phyloP scores from a whole-genome alignment of 2,797 vertebrate species.

The Myotis myotis region DNA sequence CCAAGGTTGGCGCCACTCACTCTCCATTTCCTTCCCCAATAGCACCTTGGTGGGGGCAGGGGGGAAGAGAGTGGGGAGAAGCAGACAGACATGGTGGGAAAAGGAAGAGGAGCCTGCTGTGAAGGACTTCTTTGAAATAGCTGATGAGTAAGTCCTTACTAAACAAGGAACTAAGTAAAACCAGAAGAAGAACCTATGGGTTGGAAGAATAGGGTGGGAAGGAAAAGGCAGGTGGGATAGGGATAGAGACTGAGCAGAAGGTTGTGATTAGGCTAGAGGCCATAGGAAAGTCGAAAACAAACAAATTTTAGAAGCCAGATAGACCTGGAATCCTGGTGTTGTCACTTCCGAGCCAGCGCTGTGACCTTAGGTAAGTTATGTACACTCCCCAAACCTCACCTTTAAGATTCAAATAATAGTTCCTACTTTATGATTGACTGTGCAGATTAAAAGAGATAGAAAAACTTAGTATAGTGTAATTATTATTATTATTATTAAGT shows the following conservation, averaged over 20 bases:
- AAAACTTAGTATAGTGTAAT: constrained; percentile 12
- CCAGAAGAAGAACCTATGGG: not conserved
- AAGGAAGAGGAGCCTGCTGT: not conserved
- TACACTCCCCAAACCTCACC: not conserved
- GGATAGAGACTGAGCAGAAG: not conserved
- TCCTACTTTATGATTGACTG: not conserved
- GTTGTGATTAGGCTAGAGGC: not conserved
- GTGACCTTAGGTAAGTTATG: not conserved
- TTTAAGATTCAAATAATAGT: constrained; percentile 41
- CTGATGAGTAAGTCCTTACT: not conserved
- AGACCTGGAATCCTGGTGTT: not conserved
- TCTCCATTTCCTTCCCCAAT: not conserved
- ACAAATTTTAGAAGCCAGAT: not conserved
- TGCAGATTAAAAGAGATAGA: constrained; percentile 42
- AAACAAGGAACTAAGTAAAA: not conserved
- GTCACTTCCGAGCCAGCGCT: not conserved
- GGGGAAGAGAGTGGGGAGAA: not conserved
- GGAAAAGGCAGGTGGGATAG: not conserved
- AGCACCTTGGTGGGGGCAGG: not conserved
- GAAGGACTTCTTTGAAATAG: not conserved
- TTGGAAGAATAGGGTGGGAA: not conserved
- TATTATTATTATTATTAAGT: not conserved
- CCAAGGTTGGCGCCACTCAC: not conserved
- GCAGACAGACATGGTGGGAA: no score
- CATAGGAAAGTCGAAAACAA: not conserved